These are phyloP conservation scores for Nemotelus pantherinus DNA, from an alignment of 2,888 invertebrate genomes.

Conservation along the genomic window DNA sequence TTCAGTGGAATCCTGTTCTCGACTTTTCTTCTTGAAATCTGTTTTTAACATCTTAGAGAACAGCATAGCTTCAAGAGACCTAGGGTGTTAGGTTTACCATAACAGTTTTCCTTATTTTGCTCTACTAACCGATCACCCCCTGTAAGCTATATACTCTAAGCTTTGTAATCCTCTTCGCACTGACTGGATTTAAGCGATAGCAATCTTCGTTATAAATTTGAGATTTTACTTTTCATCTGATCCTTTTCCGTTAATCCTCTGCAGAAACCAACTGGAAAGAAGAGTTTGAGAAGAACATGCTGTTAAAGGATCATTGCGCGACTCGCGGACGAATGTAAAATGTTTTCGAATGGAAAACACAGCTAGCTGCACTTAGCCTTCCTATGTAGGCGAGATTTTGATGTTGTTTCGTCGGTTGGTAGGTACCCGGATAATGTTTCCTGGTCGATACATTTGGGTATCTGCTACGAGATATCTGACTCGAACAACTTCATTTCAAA, in stretches of 20 bases:
- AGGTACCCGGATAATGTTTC: too few relatives aligned
- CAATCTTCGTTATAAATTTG: slow-evolving; percentile 33
- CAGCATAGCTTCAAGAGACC: too few relatives aligned
- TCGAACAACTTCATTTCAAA: too few relatives aligned
- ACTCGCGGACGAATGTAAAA: not conserved
- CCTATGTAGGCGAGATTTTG: too few relatives aligned
- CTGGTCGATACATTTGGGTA: too few relatives aligned
- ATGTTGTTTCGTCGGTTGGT: too few relatives aligned
- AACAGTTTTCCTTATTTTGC: not conserved
- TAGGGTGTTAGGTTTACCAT: not conserved
- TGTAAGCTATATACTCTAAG: not conserved
- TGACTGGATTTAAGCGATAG: slow-evolving; percentile 29
- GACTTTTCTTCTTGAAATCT: too few relatives aligned
- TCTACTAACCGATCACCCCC: not conserved
- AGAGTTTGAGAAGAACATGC: not conserved
- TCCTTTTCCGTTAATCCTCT: not conserved
- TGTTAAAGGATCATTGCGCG: slow-evolving; percentile 6
- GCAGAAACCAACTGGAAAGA: not conserved
- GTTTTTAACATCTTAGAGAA: too few relatives aligned
- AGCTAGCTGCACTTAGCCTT: too few relatives aligned
- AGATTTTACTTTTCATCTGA: slow-evolving; percentile 2
- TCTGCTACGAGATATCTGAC: too few relatives aligned
- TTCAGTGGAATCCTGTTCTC: too few relatives aligned
- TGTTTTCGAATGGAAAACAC: not conserved
- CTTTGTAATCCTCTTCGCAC: slow-evolving; percentile 29